phyloP scores from a whole-genome alignment of 2,797 vertebrate genomes.

The Brachymystax lenok region DNA sequence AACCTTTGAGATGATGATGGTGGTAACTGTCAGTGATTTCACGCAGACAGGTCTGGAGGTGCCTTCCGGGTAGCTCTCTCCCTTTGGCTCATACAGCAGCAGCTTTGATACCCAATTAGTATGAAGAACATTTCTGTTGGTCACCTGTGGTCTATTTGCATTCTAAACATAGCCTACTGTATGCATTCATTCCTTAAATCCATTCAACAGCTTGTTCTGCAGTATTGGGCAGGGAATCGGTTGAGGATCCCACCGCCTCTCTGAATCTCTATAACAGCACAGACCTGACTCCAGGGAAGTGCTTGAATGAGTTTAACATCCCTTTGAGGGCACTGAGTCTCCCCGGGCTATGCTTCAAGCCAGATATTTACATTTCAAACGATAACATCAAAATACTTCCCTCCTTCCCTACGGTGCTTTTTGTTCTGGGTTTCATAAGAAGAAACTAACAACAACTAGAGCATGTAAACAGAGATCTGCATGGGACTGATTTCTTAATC shows the following conservation, averaged over 20 bases:
- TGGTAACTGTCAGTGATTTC: no score
- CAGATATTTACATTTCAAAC: conserved; percentile 61
- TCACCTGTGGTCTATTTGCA: neutral
- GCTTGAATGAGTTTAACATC: conserved; percentile 3
- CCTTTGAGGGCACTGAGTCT: neutral
- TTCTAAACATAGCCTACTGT: neutral
- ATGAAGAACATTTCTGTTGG: neutral
- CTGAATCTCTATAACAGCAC: neutral
- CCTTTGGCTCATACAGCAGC: no score
- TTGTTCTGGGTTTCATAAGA: neutral
- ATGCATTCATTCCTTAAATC: neutral
- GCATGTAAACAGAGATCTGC: neutral
- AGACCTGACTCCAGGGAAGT: conserved; percentile 9
- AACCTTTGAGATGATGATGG: no score
- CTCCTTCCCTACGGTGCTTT: conserved; percentile 27
- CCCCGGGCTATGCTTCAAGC: conserved; percentile 19
- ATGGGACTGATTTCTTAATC: no score
- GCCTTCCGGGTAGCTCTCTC: no score
- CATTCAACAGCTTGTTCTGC: neutral
- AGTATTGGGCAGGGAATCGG: neutral
- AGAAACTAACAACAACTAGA: neutral
- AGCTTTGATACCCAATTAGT: no score
- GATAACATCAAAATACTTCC: conserved; percentile 42
- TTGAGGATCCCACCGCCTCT: neutral
- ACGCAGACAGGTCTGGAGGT: no score